phyloP scores from a whole-genome alignment of 2,113 vertebrate species.

The Eclectus roratus region DNA sequence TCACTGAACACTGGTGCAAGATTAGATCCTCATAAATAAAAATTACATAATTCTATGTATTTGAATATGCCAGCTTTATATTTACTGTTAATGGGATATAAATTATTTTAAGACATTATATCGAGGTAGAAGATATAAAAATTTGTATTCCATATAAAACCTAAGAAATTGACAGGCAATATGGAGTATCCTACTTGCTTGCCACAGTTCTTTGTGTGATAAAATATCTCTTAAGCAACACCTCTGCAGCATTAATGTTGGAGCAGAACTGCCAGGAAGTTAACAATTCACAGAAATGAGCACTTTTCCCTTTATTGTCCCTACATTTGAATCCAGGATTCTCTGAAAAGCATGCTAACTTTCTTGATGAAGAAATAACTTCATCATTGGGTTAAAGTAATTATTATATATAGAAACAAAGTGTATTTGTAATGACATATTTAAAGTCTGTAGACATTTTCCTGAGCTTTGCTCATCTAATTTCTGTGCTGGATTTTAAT shows the following conservation, averaged over 20 bases:
- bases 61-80: background rate
- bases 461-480: background rate
- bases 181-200: background rate
- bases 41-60: background rate
- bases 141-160: background rate
- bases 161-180: background rate
- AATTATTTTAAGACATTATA: background rate
- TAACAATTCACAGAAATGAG: slow-evolving; percentile 45
- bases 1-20: background rate
- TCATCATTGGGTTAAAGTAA: background rate
- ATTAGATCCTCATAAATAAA: background rate
- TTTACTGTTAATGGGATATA: background rate
- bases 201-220: background rate
- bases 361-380: slow-evolving; percentile 17
- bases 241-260: background rate
- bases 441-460: background rate
- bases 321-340: background rate
- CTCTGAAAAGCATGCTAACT: background rate
- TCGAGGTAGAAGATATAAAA: background rate
- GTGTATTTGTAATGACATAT: background rate
- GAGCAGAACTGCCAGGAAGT: background rate
- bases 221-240: background rate
- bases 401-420: slow-evolving; percentile 24
- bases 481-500: background rate
- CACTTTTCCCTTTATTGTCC: slow-evolving; percentile 26